Evolutionary conservation across 53 echinoderm and acorn worm species (phyloP).

Genomic region (Paelopatides confundens): DNA sequence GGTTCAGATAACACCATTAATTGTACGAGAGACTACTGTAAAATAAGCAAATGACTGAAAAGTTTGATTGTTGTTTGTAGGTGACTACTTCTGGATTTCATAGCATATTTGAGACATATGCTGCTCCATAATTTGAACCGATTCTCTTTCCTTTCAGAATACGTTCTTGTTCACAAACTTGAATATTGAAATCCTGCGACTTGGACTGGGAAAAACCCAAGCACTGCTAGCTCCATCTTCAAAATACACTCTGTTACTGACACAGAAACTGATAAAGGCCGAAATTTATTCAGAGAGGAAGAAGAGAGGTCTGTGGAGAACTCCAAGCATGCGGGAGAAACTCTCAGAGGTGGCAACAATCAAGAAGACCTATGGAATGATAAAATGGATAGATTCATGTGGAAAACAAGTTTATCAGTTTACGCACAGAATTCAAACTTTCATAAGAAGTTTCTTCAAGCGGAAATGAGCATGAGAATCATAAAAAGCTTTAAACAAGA

Average conservation of each 20-base stretch:
- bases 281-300: constrained; percentile 16
- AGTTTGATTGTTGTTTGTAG: too few relatives aligned
- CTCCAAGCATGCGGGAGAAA: background rate
- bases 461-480: background rate
- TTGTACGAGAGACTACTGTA: too few relatives aligned
- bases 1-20: too few relatives aligned
- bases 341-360: background rate
- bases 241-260: background rate
- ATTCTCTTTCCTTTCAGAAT: background rate
- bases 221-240: background rate
- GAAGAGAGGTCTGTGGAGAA: background rate
- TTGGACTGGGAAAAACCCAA: background rate
- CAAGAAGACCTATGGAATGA: background rate
- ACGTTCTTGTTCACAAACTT: background rate
- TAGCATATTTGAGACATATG: too few relatives aligned
- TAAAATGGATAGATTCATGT: background rate
- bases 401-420: background rate
- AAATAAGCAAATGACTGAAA: too few relatives aligned
- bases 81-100: too few relatives aligned
- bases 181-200: background rate
- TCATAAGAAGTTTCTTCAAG: background rate
- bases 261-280: background rate
- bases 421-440: background rate
- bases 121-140: too few relatives aligned
- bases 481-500: too few relatives aligned